Percentiles rank a stretch among this genome's conserved stretches.
phyloP scores from a whole-genome alignment of 2,113 vertebrate genomes.

The Oncorhynchus kisutch region DNA sequence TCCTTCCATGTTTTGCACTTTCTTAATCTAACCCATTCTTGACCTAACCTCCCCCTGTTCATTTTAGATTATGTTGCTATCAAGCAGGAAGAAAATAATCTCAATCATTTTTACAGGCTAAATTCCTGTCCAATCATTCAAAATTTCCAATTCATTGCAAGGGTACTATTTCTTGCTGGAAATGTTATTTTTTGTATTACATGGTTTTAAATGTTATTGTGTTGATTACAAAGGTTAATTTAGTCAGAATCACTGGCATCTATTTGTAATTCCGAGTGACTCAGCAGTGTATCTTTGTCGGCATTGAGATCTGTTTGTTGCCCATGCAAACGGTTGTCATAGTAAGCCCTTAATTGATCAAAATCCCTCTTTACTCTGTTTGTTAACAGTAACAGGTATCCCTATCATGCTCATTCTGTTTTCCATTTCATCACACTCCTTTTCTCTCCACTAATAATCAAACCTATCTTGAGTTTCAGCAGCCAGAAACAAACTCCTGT shows the following conservation, averaged over 20 bases:
- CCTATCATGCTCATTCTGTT: too few species aligned
- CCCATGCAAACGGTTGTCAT: too few species aligned
- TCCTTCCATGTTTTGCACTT: slow-evolving; percentile 64
- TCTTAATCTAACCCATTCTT: slow-evolving; percentile 44
- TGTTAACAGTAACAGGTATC: too few species aligned
- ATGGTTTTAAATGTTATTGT: background rate
- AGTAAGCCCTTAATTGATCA: too few species aligned
- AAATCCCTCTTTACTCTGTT: too few species aligned
- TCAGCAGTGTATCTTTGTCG: too few species aligned
- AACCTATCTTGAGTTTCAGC: background rate
- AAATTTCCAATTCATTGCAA: background rate
- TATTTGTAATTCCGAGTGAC: too few species aligned
- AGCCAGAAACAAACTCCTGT: slow-evolving; percentile 11
- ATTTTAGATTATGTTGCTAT: slow-evolving; percentile 8
- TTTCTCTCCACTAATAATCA: background rate
- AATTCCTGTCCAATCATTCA: slow-evolving; percentile 11
- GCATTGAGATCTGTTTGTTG: too few species aligned
- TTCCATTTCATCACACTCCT: too few species aligned
- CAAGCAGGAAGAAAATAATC: slow-evolving; percentile 15
- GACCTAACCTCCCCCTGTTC: slow-evolving; percentile 9
- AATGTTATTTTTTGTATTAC: background rate
- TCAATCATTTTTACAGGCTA: slow-evolving; percentile 33
- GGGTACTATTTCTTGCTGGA: background rate
- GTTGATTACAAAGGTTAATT: background rate
- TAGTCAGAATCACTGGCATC: background rate